Percentiles rank a stretch among this genome's conserved stretches.
Conservation (phyloP, 1,140 invertebrate species). For the Heterodera schachtii region DNA sequence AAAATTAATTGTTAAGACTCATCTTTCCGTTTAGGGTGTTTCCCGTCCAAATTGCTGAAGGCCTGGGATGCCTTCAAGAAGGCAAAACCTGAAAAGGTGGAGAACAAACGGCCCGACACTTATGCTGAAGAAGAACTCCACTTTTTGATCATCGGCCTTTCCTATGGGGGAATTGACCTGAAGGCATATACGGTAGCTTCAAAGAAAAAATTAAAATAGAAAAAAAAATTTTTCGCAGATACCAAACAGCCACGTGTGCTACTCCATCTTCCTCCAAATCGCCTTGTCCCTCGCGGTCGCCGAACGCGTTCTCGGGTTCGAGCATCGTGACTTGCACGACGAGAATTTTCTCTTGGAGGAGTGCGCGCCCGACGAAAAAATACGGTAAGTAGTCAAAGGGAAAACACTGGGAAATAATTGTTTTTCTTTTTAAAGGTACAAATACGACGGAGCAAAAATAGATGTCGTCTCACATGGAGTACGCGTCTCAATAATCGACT, state of each 20-base stretch:
- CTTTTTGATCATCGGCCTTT: slow-evolving; percentile 11
- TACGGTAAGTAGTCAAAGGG: not conserved
- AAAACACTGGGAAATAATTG: too few species aligned
- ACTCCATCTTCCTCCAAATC: slow-evolving; percentile 42
- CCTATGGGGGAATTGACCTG: slow-evolving; percentile 28
- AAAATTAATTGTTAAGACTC: too few species aligned
- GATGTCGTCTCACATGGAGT: slow-evolving; percentile 4
- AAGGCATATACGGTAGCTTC: slow-evolving; percentile 16
- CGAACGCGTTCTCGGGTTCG: slow-evolving; percentile 27
- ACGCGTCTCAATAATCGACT: slow-evolving; percentile 13
- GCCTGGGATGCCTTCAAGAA: slow-evolving; percentile 28
- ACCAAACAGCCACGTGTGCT: slow-evolving; percentile 21
- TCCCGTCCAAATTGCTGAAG: slow-evolving; percentile 12
- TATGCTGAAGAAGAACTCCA: slow-evolving; percentile 6
- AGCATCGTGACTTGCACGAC: slow-evolving; percentile 34
- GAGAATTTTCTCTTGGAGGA: slow-evolving; percentile 33
- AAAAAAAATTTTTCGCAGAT: slow-evolving; percentile 16
- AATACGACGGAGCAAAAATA: not conserved
- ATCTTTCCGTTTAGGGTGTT: slow-evolving; percentile 26
- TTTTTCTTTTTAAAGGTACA: too few species aligned
- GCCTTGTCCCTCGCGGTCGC: slow-evolving; percentile 27
- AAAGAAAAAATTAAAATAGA: not conserved
- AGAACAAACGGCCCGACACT: slow-evolving; percentile 25
- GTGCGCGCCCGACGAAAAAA: not conserved
- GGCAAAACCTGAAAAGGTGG: slow-evolving; percentile 4